phyloP scores from a whole-genome alignment of 2,113 vertebrate genomes.

The Rousettus leschenaultii region DNA sequence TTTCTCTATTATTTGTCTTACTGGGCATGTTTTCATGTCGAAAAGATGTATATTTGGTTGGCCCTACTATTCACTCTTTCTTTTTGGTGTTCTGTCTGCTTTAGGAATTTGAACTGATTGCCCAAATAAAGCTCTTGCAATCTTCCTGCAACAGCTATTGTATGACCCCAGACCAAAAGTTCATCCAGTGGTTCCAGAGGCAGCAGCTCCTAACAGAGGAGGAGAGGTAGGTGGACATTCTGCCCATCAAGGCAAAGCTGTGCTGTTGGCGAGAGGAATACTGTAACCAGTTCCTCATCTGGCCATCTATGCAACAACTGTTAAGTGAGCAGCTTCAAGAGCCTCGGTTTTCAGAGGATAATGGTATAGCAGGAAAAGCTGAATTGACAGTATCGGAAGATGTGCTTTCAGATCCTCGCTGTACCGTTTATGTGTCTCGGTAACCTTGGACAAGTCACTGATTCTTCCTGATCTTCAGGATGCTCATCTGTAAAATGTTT shows the following conservation, averaged over 20 bases:
- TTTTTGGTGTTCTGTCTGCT: constrained; percentile 26
- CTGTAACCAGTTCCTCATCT: accelerated
- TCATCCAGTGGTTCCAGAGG: constrained; percentile 92
- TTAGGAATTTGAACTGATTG: constrained; percentile 97
- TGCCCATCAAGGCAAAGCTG: accelerated
- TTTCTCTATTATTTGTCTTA: not conserved
- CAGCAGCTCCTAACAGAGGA: constrained; percentile 90
- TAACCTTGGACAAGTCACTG: not conserved
- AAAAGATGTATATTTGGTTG: not conserved
- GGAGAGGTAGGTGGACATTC: constrained; percentile 85
- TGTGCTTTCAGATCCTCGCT: not conserved
- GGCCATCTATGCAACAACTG: not conserved
- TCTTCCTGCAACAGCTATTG: constrained; percentile 96
- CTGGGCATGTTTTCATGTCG: not conserved
- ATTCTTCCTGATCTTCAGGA: not conserved
- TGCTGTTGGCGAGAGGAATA: accelerated
- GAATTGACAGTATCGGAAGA: not conserved
- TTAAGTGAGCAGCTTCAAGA: not conserved
- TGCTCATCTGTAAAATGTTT: not conserved
- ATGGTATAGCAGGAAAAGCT: not conserved
- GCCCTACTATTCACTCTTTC: constrained; percentile 22
- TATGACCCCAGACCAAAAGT: constrained; percentile 85
- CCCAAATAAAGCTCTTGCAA: constrained; percentile 95
- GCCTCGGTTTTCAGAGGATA: not conserved
- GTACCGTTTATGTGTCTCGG: not conserved